Conservation (phyloP, 2,113 vertebrate species). For the Bungarus multicinctus region DNA sequence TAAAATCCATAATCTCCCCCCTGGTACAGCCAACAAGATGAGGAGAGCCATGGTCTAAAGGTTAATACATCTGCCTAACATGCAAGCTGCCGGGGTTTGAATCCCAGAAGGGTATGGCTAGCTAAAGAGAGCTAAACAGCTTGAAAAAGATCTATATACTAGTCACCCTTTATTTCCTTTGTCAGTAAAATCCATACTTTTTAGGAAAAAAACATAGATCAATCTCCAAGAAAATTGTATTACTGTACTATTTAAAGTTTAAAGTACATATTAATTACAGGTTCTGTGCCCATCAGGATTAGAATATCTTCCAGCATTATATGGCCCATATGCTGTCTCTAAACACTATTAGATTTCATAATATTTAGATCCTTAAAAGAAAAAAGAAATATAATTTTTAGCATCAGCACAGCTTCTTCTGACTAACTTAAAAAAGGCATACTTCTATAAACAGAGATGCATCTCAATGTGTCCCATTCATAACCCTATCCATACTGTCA, state of each 20-base stretch:
- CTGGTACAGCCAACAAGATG: too few species aligned
- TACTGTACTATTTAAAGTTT: not conserved
- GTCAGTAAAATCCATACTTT: not conserved
- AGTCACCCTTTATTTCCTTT: too few species aligned
- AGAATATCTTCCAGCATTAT: not conserved
- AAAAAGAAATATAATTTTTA: not conserved
- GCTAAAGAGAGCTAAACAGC: too few species aligned
- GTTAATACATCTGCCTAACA: too few species aligned
- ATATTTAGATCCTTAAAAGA: not conserved
- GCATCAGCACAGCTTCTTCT: not conserved
- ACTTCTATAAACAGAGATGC: not conserved
- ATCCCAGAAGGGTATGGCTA: too few species aligned
- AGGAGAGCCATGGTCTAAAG: too few species aligned
- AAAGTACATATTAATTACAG: not conserved
- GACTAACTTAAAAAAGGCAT: not conserved
- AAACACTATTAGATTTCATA: not conserved
- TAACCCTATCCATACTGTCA: not conserved
- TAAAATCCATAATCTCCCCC: too few species aligned
- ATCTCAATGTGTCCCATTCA: not conserved
- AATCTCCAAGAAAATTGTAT: not conserved
- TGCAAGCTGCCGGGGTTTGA: too few species aligned
- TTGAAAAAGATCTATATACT: too few species aligned
- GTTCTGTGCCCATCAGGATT: not conserved
- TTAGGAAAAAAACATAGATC: not conserved
- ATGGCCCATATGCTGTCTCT: not conserved